Percentiles rank a stretch among this genome's conserved stretches.
These are phyloP conservation scores for Falco novaeseelandiae DNA, from an alignment of 2,797 vertebrate genomes.

Conservation along the genomic window DNA sequence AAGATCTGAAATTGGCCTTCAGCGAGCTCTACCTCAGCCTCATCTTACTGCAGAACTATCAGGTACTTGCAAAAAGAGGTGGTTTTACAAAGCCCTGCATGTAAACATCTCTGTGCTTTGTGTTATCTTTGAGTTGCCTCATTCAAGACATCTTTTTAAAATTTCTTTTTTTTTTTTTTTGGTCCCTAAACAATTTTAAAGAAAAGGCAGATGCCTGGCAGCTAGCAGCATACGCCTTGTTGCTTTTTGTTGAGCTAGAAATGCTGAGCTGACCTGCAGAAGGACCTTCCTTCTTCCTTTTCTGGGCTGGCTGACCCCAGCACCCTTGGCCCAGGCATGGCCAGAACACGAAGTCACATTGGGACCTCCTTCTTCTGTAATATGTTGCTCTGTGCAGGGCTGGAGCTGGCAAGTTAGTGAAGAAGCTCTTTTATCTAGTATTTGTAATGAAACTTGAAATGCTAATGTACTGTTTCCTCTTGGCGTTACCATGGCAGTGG, in stretches of 20 bases:
- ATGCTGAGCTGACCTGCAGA: neutral
- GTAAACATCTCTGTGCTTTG: fast-evolving
- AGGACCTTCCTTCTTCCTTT: neutral
- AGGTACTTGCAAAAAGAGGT: slow-evolving; percentile 70
- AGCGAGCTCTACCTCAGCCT: slow-evolving; percentile 98
- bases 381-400: neutral
- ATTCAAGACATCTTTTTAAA: fast-evolving
- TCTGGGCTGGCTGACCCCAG: neutral
- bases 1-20: slow-evolving; percentile 95
- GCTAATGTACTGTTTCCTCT: neutral
- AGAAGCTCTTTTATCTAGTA: slow-evolving; percentile 20
- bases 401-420: neutral
- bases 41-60: slow-evolving; percentile 94
- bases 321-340: neutral
- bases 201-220: neutral
- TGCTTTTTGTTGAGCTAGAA: neutral
- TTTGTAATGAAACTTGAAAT: slow-evolving; percentile 23
- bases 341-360: neutral
- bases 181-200: neutral
- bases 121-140: neutral
- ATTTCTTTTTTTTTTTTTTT: too few species aligned
- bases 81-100: too few species aligned
- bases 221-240: fast-evolving
- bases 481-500: neutral
- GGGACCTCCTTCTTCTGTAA: neutral